A percentile compares a stretch with the other conserved stretches of the same genome.
Conservation (phyloP, 1,140 invertebrate genomes). For the Trichoplusia ni region DNA sequence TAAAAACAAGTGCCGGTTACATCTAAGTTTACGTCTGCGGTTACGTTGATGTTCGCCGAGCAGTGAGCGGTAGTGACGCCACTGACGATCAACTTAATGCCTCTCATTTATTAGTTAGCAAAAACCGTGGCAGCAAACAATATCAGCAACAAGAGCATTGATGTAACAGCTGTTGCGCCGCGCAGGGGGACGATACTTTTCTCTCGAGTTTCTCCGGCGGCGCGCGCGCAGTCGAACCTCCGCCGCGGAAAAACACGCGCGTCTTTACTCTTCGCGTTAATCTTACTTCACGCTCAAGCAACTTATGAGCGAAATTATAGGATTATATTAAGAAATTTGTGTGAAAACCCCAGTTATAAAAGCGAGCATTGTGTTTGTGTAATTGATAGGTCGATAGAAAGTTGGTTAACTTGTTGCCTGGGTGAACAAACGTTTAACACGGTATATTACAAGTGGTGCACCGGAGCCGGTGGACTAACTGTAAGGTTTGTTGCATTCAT, state of each 20-base stretch:
- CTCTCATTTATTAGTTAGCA: slow-evolving; percentile 43
- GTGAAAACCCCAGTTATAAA: slow-evolving; percentile 36
- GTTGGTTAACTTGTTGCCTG: slow-evolving; percentile 40
- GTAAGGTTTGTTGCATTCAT: slow-evolving; percentile 58
- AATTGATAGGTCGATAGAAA: slow-evolving; percentile 46
- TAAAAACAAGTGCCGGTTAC: background rate
- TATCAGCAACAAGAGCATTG: slow-evolving; percentile 61
- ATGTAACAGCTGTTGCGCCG: slow-evolving; percentile 64
- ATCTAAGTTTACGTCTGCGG: slow-evolving; percentile 19
- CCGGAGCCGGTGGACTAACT: slow-evolving; percentile 52
- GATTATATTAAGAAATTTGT: slow-evolving; percentile 31
- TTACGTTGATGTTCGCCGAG: slow-evolving; percentile 35
- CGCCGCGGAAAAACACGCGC: slow-evolving; percentile 52
- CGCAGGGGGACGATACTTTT: slow-evolving; percentile 65
- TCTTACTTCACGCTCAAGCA: slow-evolving; percentile 24
- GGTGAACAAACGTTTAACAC: slow-evolving; percentile 45
- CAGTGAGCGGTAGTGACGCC: slow-evolving; percentile 55
- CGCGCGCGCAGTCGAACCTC: slow-evolving; percentile 59
- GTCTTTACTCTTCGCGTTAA: slow-evolving; percentile 32
- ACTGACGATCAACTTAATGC: slow-evolving; percentile 22
- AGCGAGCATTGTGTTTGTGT: slow-evolving; percentile 46
- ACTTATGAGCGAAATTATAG: slow-evolving; percentile 22
- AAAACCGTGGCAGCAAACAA: slow-evolving; percentile 44
- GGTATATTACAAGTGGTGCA: slow-evolving; percentile 42
- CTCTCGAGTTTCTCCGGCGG: slow-evolving; percentile 69